Evolutionary conservation across 2,797 vertebrate genomes (phyloP).

Genomic region (Gymnopithys bicolor): DNA sequence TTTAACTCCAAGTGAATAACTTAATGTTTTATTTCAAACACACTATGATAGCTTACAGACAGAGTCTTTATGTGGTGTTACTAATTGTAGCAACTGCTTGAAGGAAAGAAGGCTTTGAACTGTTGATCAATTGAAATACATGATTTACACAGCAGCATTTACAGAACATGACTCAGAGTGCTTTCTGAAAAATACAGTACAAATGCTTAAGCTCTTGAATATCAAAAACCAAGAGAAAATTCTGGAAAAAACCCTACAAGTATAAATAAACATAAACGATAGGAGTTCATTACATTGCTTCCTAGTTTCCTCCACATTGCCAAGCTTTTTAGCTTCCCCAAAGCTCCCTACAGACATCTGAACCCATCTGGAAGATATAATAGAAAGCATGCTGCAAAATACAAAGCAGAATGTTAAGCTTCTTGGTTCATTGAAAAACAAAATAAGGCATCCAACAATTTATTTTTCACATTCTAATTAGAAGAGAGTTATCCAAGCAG

Average conservation of each 20-base stretch:
- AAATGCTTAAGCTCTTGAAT: background rate
- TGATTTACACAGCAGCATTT: constrained; percentile 8
- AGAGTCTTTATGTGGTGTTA: background rate
- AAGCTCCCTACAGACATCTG: background rate
- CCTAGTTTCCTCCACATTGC: background rate
- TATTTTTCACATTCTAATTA: background rate
- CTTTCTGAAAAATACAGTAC: background rate
- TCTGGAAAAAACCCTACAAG: background rate
- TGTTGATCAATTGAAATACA: constrained; percentile 9
- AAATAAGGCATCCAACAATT: background rate
- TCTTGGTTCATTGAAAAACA: background rate
- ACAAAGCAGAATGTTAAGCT: background rate
- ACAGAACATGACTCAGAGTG: background rate
- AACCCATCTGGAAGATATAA: background rate
- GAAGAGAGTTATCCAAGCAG: background rate
- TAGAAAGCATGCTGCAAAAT: background rate
- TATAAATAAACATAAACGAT: background rate
- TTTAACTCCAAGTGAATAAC: background rate
- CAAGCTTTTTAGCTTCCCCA: background rate
- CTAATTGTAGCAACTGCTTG: constrained; percentile 35
- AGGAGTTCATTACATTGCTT: background rate
- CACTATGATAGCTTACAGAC: background rate
- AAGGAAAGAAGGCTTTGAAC: constrained; percentile 6
- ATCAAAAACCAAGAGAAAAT: background rate
- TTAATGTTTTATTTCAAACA: background rate